phyloP scores from a whole-genome alignment of 2,888 invertebrate genomes.

The Perizoma flavofasciatum region DNA sequence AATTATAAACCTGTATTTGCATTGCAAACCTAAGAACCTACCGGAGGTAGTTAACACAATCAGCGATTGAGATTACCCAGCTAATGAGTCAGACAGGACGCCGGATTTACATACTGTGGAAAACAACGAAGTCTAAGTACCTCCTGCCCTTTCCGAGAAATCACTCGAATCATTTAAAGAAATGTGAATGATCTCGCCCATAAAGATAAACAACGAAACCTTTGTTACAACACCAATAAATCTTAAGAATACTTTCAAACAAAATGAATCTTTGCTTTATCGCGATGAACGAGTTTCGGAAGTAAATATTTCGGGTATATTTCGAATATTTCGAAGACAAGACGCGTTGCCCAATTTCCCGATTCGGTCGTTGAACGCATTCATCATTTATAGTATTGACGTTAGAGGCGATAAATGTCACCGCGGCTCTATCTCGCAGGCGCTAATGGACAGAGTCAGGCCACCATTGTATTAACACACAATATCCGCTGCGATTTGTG shows the following conservation, averaged over 20 bases:
- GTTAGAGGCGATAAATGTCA: slow-evolving; percentile 56
- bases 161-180: slow-evolving; percentile 46
- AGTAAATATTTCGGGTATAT: slow-evolving; percentile 18
- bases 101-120: slow-evolving; percentile 60
- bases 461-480: slow-evolving; percentile 59
- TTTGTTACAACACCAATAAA: slow-evolving; percentile 23
- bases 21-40: slow-evolving; percentile 29
- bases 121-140: slow-evolving; percentile 51
- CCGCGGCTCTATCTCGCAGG: slow-evolving; percentile 59
- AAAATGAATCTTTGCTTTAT: slow-evolving; percentile 13
- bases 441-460: slow-evolving; percentile 67
- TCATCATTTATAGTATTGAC: slow-evolving; percentile 54
- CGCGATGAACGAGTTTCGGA: slow-evolving; percentile 16
- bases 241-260: slow-evolving; percentile 15
- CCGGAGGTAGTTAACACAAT: slow-evolving; percentile 45
- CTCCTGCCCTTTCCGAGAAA: slow-evolving; percentile 50
- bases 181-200: slow-evolving; percentile 38
- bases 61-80: slow-evolving; percentile 48
- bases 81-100: slow-evolving; percentile 59
- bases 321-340: slow-evolving; percentile 16
- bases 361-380: slow-evolving; percentile 40
- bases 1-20: slow-evolving; percentile 32
- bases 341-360: slow-evolving; percentile 27
- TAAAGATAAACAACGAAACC: slow-evolving; percentile 29
- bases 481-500: slow-evolving; percentile 72